Evolutionary conservation across 2,888 invertebrate genomes (phyloP), one percentile per base, ranked within the genome.

Genomic region (Napeogenes sylphis): DNA sequence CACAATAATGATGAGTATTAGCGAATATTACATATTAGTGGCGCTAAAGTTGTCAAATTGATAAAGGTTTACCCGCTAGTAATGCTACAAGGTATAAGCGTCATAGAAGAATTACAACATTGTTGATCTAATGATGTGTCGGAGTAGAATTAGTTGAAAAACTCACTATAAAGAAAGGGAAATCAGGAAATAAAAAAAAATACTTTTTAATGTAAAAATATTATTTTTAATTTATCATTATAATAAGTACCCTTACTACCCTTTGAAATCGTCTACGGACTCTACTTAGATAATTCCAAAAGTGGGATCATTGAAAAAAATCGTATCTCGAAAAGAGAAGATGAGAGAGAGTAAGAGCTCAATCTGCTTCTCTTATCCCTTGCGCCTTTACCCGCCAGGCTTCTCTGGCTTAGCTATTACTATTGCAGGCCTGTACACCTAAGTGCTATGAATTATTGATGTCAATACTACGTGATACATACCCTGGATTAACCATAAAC

Each of bases 391-490:
- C 56, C 59, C 42, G 57, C 58, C 59, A 63, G 10, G 42, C 42
- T 42, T 42, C 55, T 65, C 67, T 57, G 56, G 55, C 54, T 53
- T 35, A 54, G 35, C 21, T 80, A 90, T 90, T 90, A 83, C 83
- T 85, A 90, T 90, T 85, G 84, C 85, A 76, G 78, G 73, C 77
- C 77, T 80, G 88, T 81, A 74, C 75, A 74, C 77, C 79, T 76
- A 78, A 74, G 75, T 78, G 81, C 73, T 72, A 88, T 90, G 89
- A 85, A 90, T 90, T 85, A 90, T 90, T 84, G 81, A 90, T 86
- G 81, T 65, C 75, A 72, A 75, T 76, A 74, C 75, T 75, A 86
- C 88, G 88, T 89, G 88, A 81, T 82, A 75, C 71, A 77, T 73
- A 75, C 68, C 69, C 62, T 62, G 71, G 71, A 72, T 72, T 71